These are phyloP conservation scores for Apamea sordens DNA, from an alignment of 2,888 invertebrate species.

Conservation along the genomic window DNA sequence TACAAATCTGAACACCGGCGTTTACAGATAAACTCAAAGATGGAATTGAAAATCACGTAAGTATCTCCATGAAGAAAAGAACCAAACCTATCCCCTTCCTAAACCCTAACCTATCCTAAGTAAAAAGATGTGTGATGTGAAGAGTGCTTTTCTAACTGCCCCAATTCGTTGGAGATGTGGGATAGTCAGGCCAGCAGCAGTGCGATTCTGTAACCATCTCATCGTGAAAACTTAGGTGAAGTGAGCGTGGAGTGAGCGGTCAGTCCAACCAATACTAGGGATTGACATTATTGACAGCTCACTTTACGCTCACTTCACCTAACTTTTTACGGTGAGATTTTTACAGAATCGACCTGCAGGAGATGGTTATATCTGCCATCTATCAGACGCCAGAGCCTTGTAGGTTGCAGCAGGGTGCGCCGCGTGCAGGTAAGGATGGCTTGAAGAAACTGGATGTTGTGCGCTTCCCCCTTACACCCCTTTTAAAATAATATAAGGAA, in stretches of 20 bases:
- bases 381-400: constrained; percentile 19
- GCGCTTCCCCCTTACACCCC: constrained; percentile 21
- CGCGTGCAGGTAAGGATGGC: constrained; percentile 27
- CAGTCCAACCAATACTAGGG: too few relatives aligned
- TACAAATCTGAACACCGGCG: background rate
- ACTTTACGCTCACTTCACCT: too few relatives aligned
- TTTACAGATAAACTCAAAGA: background rate
- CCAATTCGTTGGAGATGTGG: background rate
- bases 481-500: constrained; percentile 1
- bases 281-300: too few relatives aligned
- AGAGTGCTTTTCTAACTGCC: background rate
- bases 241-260: too few relatives aligned
- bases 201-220: too few relatives aligned
- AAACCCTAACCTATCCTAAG: too few relatives aligned
- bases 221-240: too few relatives aligned
- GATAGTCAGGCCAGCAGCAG: background rate
- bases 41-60: background rate
- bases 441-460: constrained; percentile 18
- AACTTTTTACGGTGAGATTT: too few relatives aligned
- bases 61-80: background rate
- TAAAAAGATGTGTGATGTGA: too few relatives aligned
- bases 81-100: too few relatives aligned
- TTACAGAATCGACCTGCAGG: too few relatives aligned
- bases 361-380: constrained; percentile 8
- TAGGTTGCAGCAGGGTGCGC: constrained; percentile 28